Evolutionary conservation across 35 echinoderm and acorn worm species (phyloP), one percentile per base, ranked within the genome.

Genomic region (Apostichopus japonicus): DNA sequence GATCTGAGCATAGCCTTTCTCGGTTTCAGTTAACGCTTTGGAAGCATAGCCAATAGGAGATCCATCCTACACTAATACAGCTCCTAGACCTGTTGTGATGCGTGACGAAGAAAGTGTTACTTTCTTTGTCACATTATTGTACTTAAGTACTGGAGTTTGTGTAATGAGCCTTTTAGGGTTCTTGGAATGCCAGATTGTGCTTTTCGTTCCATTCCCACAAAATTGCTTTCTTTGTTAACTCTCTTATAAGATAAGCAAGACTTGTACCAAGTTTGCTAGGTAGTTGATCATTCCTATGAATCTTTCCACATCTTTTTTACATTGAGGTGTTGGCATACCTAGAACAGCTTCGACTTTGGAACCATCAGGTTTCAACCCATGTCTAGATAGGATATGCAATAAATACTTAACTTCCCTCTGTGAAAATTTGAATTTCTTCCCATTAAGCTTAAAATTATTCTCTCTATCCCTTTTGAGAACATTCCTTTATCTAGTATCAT

Each of bases 51-150:
- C 86, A 10, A 95, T 84, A 23, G 94, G 91, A 79, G 90, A 61
- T 4, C 77, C 77, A 86, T 93, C n/a, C 59, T 95, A 91, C 78
- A 93, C 52, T 53, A 95, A 56, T 10, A 94, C 93, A 70, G 54
- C 54, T 14, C 93, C 93, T 7, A 94, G 15, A 25, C 93, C 86
- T 80, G 56, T 80, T 19, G 71, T 87, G 14, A 67, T 78, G 19
- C 67, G 72, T 23, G 62, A 72, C 9, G 61, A 55, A 44, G 84
- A 77, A 61, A 94, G 78, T 0, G 72, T 57, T 56, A 94, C 77
- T n/a, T 52, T 10, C 63, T 90, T 56, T 22, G 24, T 65, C 3
- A 88, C 84, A 94, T 94, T 84, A 89, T 59, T 61, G 71, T 78
- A 93, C 17, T 54, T 93, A 15, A 93, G 24, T 16, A 93, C 84